Evolutionary conservation across 2,113 vertebrate genomes (phyloP).

Genomic region (Otocyon megalotis): DNA sequence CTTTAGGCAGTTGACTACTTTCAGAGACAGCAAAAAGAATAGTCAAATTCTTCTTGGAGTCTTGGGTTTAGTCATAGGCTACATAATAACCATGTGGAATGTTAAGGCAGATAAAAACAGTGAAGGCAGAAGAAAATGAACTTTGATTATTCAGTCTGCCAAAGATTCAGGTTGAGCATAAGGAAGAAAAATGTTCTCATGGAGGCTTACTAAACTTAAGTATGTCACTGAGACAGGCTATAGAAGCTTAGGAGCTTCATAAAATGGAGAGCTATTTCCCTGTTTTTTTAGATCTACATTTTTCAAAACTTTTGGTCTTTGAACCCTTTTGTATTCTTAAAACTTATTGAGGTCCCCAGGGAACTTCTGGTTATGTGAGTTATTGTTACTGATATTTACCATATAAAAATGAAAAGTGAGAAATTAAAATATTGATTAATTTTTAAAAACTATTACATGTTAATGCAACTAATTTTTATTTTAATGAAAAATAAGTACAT

Average conservation of each 20-base stretch:
- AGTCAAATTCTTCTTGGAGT: neutral
- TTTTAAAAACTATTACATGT: neutral
- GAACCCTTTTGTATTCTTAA: neutral
- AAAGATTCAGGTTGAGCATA: neutral
- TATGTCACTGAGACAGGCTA: neutral
- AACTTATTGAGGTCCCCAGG: neutral
- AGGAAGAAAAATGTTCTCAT: constrained; percentile 3
- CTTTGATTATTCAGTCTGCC: neutral
- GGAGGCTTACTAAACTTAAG: neutral
- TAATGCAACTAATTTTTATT: neutral
- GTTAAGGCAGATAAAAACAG: neutral
- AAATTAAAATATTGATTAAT: neutral
- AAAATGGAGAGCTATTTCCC: neutral
- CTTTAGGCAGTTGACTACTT: neutral
- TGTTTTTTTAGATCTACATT: neutral
- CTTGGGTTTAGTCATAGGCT: neutral
- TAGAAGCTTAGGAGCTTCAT: neutral
- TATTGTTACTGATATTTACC: neutral
- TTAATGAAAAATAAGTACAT: neutral
- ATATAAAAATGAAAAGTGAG: neutral
- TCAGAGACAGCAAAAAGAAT: neutral
- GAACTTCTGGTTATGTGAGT: neutral
- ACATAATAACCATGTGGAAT: neutral
- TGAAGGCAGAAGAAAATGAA: neutral
- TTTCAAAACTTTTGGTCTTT: constrained; percentile 5